Base-by-base conservation (phyloP, 2,797 vertebrate species). In the Pachyuromys duprasi region DNA sequence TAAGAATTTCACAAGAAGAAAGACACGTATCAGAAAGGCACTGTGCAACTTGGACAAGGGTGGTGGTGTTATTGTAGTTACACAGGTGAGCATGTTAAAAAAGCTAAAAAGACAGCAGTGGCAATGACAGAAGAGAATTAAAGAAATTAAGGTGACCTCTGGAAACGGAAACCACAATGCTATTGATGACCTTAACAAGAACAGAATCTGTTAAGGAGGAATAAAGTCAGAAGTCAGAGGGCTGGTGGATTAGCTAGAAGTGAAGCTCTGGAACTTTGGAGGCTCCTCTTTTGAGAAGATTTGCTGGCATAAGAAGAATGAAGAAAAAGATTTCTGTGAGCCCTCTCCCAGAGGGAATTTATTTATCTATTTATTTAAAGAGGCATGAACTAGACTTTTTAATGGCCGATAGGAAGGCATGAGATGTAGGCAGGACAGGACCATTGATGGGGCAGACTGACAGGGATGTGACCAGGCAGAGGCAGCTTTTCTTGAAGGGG, bases 1-100 rank as follows among this genome's bases (percentile, higher is more conserved):
- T 69, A 49, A 94, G 70, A 84, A 91, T 89, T 90, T 84, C 84
- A 89, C n/a, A 62, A 84, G 13, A 87, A 69, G 65, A 33, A 86
- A 84, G 39, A 57, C 81, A 22, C 9, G 4, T 14, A 24, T 45
- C 42, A n/a, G 45, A 28, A 70, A 70, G 53, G 31, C 62, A 8
- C 57, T 53, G 8, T 89, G 22, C 69, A 33, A 57, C 36, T n/a
- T 84, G 60, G 26, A 86, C 14, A n/a, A 65, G 36, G 24, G 31
- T 24, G 55, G 3, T 67, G 28, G 1, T 62, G 8, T 74, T 80
- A 33, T 7, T 36, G 63, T 18, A 39, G n/a, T 63, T 55, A 76
- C 75, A 69, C 9, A 53, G 42, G 4, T 4, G 17, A 83, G 2
- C 36, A 60, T 80, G 74, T 81, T 80, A 45, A 13, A 70, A 39